Base-by-base conservation (phyloP, 2,888 invertebrate genomes). In the Panzeria rudis region DNA sequence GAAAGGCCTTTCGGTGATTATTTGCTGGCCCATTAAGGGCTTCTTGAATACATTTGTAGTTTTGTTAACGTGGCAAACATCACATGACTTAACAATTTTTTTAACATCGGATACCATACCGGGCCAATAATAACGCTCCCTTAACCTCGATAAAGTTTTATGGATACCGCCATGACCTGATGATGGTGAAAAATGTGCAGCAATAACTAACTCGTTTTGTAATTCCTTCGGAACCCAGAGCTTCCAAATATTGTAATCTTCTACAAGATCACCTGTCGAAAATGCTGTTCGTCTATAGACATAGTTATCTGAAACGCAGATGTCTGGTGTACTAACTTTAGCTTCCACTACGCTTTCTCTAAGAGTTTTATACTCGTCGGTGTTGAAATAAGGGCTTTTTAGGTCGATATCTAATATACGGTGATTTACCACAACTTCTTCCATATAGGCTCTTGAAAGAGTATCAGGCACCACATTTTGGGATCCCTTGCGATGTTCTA, bases 391-490 rank as follows among this genome's bases (percentile, higher is more conserved):
- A 0, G 47, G 8, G 0, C 9, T 11, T 3, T 20, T 13, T 2
- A 80, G 35, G 11, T 75, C 75, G 0, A 44, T 15, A 17, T 3
- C 17, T 29, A 29, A n/a, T 6, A 3, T 7, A 17, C 41, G 5
- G n/a, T n/a, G n/a, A n/a, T n/a, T n/a, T n/a, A n/a, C n/a, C n/a
- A n/a, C n/a, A n/a, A n/a, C n/a, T n/a, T n/a, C 73, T 3, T 62
- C 78, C 2, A 68, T 25, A 35, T 73, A 15, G 15, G 13, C 11
- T 11, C 77, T 68, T 0, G 77, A 85, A 0, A 85, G 47, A 9
- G 85, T 32, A 23, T 82, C 75, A 0, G 85, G 82, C 0, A 85
- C 85, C 61, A n/a, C n/a, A n/a, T n/a, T n/a, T n/a, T n/a, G n/a
- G n/a, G n/a, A n/a, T n/a, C n/a, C n/a, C n/a, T n/a, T n/a, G n/a